Conservation (phyloP, 2,797 vertebrate species). For the Passerculus sandwichensis region DNA sequence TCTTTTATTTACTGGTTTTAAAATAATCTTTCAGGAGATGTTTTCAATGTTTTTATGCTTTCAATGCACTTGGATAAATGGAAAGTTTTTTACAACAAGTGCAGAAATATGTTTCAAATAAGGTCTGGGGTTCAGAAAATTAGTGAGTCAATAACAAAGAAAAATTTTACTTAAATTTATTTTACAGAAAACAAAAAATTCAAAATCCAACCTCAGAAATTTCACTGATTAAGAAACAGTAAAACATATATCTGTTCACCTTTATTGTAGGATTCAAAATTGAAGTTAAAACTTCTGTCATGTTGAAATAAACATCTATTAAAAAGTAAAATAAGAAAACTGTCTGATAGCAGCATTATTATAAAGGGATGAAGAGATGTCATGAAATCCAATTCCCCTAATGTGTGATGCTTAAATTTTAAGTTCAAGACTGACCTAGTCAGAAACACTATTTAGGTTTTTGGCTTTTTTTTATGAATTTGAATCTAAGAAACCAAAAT, state of each 20-base stretch:
- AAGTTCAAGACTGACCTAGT: not conserved
- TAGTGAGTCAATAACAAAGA: not conserved
- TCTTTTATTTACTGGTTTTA: not conserved
- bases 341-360: not conserved
- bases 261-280: not conserved
- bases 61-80: not conserved
- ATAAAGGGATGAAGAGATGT: not conserved
- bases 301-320: not conserved
- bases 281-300: not conserved
- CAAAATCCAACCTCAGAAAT: not conserved
- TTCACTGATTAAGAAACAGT: not conserved
- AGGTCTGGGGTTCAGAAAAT: not conserved
- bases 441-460: accelerated
- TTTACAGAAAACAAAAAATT: not conserved
- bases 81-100: not conserved
- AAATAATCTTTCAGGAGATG: not conserved
- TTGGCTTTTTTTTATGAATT: not conserved
- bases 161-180: not conserved
- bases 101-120: not conserved
- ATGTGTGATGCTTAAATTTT: not conserved
- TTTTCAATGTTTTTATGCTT: not conserved
- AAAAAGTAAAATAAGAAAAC: not conserved
- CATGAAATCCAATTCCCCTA: not conserved
- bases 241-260: not conserved
- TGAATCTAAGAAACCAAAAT: not conserved